phyloP scores from a whole-genome alignment of 2,888 invertebrate genomes.

The Agonopterix alstromeriana region DNA sequence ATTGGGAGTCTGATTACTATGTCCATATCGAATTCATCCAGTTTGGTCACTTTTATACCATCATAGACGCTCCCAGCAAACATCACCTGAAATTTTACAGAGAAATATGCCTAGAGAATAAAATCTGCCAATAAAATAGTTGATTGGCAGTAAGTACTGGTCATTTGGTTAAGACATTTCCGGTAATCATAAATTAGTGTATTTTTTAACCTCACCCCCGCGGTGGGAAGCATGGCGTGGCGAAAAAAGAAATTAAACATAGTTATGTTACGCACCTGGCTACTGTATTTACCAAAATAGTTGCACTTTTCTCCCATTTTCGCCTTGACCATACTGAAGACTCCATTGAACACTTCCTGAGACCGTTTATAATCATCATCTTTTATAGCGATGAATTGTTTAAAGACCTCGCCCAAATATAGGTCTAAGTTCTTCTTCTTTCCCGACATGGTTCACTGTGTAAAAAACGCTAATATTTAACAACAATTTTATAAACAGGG shows the following conservation, averaged over 20 bases:
- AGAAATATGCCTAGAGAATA: too few species aligned
- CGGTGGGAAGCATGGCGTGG: too few species aligned
- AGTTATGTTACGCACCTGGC: conserved; percentile 31
- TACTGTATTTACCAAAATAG: conserved; percentile 48
- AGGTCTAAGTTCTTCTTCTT: conserved; percentile 46
- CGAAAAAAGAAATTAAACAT: too few species aligned
- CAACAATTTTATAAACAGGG: too few species aligned
- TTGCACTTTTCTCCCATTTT: conserved; percentile 58
- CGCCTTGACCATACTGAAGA: conserved; percentile 49
- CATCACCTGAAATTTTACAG: conserved; percentile 27
- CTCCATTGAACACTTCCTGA: conserved; percentile 52
- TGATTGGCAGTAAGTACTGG: too few species aligned
- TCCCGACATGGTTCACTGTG: conserved; percentile 26
- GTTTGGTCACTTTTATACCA: conserved; percentile 73
- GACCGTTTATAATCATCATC: conserved; percentile 46
- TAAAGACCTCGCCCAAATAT: conserved; percentile 45
- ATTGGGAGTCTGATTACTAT: conserved; percentile 73
- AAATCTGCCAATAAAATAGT: too few species aligned
- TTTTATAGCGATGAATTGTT: conserved; percentile 49
- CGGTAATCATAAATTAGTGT: too few species aligned
- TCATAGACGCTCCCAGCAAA: conserved; percentile 79
- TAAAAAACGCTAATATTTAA: background rate
- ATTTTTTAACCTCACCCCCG: too few species aligned
- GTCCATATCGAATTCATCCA: conserved; percentile 80
- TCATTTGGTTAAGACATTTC: too few species aligned